Evolutionary conservation across 2,113 vertebrate species (phyloP), one percentile per base, ranked within the genome.

Genomic region (Halichoerus grypus): DNA sequence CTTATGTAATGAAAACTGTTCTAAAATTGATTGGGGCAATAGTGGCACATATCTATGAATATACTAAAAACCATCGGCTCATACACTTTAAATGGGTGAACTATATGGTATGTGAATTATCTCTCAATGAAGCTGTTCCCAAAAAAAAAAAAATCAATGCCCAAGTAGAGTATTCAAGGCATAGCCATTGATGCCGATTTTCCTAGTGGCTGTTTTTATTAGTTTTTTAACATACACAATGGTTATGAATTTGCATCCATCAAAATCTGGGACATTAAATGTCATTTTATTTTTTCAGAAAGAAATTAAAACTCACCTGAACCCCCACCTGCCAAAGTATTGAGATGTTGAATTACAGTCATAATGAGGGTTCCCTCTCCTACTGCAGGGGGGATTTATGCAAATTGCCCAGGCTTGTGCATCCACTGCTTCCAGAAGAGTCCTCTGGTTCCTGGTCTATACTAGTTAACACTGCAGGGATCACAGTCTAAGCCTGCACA

Each of bases 251-350:
- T 51, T 95, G 77, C 36, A 91, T 57, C 55, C 46, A 94, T 88
- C 26, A 92, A 94, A 88, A 94, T 82, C 2, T 93, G 82, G 24
- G 24, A 36, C 26, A 46, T 72, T 77, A 39, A 82, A 81, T 88
- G 87, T 59, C 67, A 65, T 51, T 90, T 95, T 71, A 33, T 36
- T 76, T 97, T 92, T 96, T 82, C 42, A 28, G 16, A 90, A 93
- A 92, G 18, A 76, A 63, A 63, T 92, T 79, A 71, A 96, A 93
- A 46, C 16, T 71, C 46, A 89, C 8, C 31, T 63, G 31, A 93
- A 87, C 7, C 26, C 36, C 9, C 36, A 15, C 71, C 76, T 86
- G n/a, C 53, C 51, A 55, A n/a, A 86, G 22, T 31, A 72, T 9
- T 33, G 4, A 79, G 39, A 87, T 49, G 33, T 4, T 93, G 53